Conservation (phyloP, 2,888 invertebrate genomes). For the Luffia ferchaultella region DNA sequence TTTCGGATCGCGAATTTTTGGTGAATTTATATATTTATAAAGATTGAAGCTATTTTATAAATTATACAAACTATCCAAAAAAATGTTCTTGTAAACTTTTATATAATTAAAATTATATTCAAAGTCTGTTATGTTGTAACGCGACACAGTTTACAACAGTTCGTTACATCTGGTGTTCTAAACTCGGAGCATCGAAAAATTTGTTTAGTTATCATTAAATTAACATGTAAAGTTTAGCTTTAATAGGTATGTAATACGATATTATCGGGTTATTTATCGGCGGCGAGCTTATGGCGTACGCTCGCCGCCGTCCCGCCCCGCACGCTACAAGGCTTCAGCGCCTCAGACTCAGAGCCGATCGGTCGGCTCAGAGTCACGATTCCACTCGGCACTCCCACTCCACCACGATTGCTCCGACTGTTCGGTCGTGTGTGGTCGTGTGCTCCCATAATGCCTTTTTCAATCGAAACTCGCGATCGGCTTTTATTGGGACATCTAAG, state of each 20-base stretch:
- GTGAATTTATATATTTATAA: no score
- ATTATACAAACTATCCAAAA: no score
- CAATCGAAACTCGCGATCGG: no score
- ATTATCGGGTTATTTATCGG: conserved; percentile 47
- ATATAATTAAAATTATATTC: no score
- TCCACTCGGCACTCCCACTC: conserved; percentile 11
- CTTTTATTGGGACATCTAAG: no score
- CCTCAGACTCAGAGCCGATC: not conserved
- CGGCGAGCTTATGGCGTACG: conserved; percentile 20
- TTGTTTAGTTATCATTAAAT: conserved; percentile 38
- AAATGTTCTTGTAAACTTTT: no score
- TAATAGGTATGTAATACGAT: conserved; percentile 47
- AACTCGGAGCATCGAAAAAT: no score
- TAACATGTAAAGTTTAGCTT: conserved; percentile 41
- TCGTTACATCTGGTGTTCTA: no score
- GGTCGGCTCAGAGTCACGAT: conserved; percentile 12
- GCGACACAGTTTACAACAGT: no score
- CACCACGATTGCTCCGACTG: conserved; percentile 21
- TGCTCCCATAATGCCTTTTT: conserved; percentile 18
- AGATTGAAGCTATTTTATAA: no score
- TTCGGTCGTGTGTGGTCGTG: conserved; percentile 24
- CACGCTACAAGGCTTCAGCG: not conserved
- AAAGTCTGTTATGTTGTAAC: no score
- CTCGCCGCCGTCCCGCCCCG: conserved; percentile 11
- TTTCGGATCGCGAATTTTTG: no score